Base-by-base conservation (phyloP, 1,140 invertebrate genomes). In the Adoxophyes honmai region DNA sequence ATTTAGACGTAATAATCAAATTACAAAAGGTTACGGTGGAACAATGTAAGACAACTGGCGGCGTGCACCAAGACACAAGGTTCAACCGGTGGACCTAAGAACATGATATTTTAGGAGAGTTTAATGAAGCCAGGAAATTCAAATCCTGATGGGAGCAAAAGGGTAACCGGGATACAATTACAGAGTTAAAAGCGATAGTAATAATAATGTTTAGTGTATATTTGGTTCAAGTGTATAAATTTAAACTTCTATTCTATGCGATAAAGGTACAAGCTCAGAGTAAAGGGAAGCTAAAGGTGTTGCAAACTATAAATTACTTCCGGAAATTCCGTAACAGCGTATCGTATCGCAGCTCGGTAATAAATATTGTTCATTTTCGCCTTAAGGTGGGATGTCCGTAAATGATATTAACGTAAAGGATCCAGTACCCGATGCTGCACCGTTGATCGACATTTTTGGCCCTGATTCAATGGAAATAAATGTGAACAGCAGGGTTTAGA, bases 331-430 rank as follows among this genome's bases (percentile, higher is more conserved):
- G 71, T 70, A 67, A 68, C 67, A 62, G 59, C 60, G 65, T 66
- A 73, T 69, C 65, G 69, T 66, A 70, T 69, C 72, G 71, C 63
- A 65, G 61, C 64, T 67, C 58, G 59, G 64, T 75, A 70, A 81
- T 84, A 83, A 81, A 87, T 84, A 82, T 78, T 72, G 72, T 83
- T 79, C 73, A 83, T 75, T 77, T 82, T 80, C 71, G 72, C 75
- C 68, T 63, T 75, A 66, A 70, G 76, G 75, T 11, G 72, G 72
- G 67, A 73, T 74, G 74, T 64, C 64, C 66, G 70, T 70, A 70
- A 73, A 81, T 73, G 73, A 66, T 72, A 64, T 64, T 62, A 60
- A 58, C 39, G 10, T 48, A 18, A 48, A 10, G 21, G 6, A 6
- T 6, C 42, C 15, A n/a, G 16, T 28, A 6, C 21, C 21, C 2